Base-by-base conservation (phyloP, 2,113 vertebrate species). In the Symphodus melops region DNA sequence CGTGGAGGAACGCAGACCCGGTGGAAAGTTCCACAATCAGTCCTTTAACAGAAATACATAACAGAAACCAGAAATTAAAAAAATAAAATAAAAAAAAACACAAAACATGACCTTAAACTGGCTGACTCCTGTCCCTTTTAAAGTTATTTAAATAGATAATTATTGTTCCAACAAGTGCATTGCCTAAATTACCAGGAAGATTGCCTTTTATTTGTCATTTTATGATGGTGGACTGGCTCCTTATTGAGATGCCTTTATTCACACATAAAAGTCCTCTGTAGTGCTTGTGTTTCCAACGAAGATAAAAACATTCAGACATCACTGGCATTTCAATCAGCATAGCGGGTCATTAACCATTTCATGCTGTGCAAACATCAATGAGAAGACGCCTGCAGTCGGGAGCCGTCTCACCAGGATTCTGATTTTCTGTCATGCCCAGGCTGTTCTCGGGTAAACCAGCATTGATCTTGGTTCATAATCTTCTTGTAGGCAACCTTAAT, bases 281-380 rank as follows among this genome's bases (percentile, higher is more conserved):
- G 46, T 0, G 16, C 64, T 23, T 1, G 36, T 25, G 66, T 62
- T 64, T 82, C 42, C 63, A 70, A 37, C 42, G 5, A 77, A 79
- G 63, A 81, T 75, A 41, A 83, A 83, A 33, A 79, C 54, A 72
- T 67, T 68, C 61, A 63, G 56, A 75, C 69, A 73, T 70, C 54
- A 55, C 37, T 60, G 52, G 60, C 63, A 78, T 80, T 76, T 75
- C 74, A 41, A 61, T 64, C 71, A 62, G 60, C 66, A 63, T 68
- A 14, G 25, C 1, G 49, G 70, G 54, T 82, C 86, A 76, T 88
- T 85, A 84, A 87, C 82, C 67, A 56, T 67, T 68, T 79, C 83
- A 58, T 63, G 83, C 81, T 84, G 89, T 20, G 80, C 60, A 82
- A 39, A 75, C 77, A 82, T 83, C 75, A 80, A 49, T 65, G 59